Percentiles rank a stretch among this genome's conserved stretches.
These are phyloP conservation scores for Bufo gargarizans DNA, from an alignment of 2,113 vertebrate species.

Conservation along the genomic window DNA sequence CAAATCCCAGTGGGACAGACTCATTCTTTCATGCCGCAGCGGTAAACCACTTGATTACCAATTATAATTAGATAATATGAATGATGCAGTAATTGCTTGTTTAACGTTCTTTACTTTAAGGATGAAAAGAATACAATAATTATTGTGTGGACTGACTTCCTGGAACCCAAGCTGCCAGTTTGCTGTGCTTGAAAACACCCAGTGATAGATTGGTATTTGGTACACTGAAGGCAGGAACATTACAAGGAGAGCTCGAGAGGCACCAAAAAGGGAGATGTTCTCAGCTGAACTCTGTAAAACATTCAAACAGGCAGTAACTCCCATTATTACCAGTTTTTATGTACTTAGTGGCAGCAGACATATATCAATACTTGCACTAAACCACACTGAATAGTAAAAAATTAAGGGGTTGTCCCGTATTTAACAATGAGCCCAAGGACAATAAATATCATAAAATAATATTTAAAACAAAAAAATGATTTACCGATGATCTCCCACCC, in stretches of 20 bases:
- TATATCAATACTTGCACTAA: not conserved
- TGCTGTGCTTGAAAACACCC: conserved; percentile 31
- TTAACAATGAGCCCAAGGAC: no score
- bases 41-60: conserved; percentile 53
- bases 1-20: conserved; percentile 36
- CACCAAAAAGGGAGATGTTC: conserved; percentile 16
- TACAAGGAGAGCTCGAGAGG: conserved; percentile 32
- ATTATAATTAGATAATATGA: conserved; percentile 56
- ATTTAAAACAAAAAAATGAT: no score
- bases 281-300: not conserved
- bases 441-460: no score
- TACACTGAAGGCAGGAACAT: conserved; percentile 1
- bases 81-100: conserved; percentile 52
- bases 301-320: not conserved
- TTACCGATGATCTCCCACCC: no score
- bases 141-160: conserved; percentile 50
- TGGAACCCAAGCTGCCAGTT: conserved; percentile 37
- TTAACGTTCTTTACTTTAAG: conserved; percentile 48
- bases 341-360: not conserved
- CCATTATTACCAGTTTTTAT: not conserved
- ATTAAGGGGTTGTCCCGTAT: no score
- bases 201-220: conserved; percentile 40
- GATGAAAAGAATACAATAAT: conserved; percentile 47
- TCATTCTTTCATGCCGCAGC: conserved; percentile 37
- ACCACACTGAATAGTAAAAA: no score